Percentiles rank a stretch among this genome's conserved stretches.
These are phyloP conservation scores for Smutsia temminckii DNA, from an alignment of 2,797 vertebrate genomes.

Conservation along the genomic window DNA sequence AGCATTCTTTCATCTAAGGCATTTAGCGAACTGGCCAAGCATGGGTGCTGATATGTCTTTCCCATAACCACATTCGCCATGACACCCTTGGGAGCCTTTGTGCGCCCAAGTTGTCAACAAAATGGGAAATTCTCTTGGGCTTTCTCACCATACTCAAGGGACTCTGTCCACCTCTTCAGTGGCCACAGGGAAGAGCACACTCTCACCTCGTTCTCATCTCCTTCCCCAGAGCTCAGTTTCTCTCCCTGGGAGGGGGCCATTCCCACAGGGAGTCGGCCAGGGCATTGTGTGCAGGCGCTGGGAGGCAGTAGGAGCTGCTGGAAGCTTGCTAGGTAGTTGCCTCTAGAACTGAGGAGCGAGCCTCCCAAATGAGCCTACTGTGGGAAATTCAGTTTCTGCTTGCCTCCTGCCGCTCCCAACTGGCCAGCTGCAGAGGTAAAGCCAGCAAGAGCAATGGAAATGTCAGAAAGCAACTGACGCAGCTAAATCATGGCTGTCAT, in stretches of 20 bases:
- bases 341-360: neutral
- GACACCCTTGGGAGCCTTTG: neutral
- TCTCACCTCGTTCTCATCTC: fast-evolving
- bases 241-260: neutral
- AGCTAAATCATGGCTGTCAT: neutral
- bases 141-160: neutral
- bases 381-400: constrained; percentile 32
- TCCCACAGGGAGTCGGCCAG: neutral
- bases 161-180: neutral
- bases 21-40: neutral
- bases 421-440: neutral
- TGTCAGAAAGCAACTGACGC: neutral
- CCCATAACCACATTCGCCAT: neutral
- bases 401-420: neutral
- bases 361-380: neutral
- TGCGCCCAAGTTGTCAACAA: neutral
- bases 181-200: neutral
- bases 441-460: neutral
- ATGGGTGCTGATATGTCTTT: neutral
- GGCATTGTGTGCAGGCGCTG: too few species aligned
- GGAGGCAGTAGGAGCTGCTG: neutral
- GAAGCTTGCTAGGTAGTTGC: constrained; percentile 12
- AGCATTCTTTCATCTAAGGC: neutral
- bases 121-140: neutral
- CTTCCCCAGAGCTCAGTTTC: neutral